Evolutionary conservation across 2,797 vertebrate genomes (phyloP).

Genomic region (Podarcis lilfordi): DNA sequence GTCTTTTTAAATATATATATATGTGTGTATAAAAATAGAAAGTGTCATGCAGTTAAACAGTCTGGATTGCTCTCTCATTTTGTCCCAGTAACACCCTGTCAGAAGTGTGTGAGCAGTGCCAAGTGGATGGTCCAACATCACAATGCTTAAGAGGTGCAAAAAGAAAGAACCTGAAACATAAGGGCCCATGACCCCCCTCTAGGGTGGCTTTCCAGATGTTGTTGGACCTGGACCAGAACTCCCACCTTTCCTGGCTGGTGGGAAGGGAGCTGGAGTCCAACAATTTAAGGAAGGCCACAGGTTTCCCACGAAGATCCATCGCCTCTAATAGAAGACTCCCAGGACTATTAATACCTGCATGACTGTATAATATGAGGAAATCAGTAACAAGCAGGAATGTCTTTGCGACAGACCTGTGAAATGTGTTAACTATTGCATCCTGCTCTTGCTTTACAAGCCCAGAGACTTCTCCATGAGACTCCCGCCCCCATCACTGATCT

Average conservation of each 20-base stretch:
- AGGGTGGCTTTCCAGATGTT: background rate
- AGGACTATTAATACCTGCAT: background rate
- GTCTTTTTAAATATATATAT: background rate
- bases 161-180: background rate
- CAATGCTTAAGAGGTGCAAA: background rate
- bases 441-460: background rate
- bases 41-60: background rate
- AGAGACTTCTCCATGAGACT: background rate
- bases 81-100: background rate
- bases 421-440: background rate
- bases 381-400: background rate
- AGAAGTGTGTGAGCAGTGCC: background rate
- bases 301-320: background rate
- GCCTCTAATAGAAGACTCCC: background rate
- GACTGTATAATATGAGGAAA: background rate
- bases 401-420: background rate
- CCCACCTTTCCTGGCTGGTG: background rate
- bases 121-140: background rate
- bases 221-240: background rate
- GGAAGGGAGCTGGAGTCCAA: background rate
- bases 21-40: background rate
- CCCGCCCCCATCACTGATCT: background rate
- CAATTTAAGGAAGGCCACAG: background rate
- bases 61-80: background rate
- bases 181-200: too few relatives aligned